phyloP scores from a whole-genome alignment of 2,888 invertebrate species.

The Pristionchus exspectatus region DNA sequence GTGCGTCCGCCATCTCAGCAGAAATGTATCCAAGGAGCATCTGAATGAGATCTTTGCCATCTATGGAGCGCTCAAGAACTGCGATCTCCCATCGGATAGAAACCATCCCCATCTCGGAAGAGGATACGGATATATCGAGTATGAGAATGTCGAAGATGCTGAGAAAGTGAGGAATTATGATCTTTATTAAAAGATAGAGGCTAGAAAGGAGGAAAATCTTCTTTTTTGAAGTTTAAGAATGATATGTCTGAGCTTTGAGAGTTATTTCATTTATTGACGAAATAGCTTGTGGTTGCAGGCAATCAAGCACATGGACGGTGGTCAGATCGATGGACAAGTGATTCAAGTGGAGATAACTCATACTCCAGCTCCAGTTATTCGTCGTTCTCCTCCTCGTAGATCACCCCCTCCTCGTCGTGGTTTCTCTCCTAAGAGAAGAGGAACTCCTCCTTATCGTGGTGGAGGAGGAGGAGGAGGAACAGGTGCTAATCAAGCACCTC shows the following conservation, averaged over 20 bases:
- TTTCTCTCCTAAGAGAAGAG: slow-evolving; percentile 51
- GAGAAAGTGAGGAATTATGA: slow-evolving; percentile 84
- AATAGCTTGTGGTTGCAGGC: slow-evolving; percentile 81
- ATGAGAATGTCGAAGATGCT: slow-evolving; percentile 93
- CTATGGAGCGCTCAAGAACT: slow-evolving; percentile 86
- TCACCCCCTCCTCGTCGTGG: slow-evolving; percentile 48
- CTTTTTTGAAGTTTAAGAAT: no score
- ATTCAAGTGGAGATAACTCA: slow-evolving; percentile 65
- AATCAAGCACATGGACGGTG: slow-evolving; percentile 99
- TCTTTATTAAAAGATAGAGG: not conserved
- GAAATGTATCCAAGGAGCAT: slow-evolving; percentile 84
- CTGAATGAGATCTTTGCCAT: slow-evolving; percentile 90
- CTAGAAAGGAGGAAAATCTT: no score
- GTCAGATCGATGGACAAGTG: slow-evolving; percentile 72
- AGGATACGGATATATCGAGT: slow-evolving; percentile 96
- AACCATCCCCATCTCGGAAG: slow-evolving; percentile 91
- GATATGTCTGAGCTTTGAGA: no score
- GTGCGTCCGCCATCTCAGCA: slow-evolving; percentile 66
- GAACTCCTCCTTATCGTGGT: slow-evolving; percentile 50
- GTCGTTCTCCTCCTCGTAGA: slow-evolving; percentile 54
- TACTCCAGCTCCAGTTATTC: slow-evolving; percentile 32
- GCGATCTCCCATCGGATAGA: slow-evolving; percentile 93
- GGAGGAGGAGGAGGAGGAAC: slow-evolving; percentile 51
- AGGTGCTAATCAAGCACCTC: slow-evolving; percentile 41
- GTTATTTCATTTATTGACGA: not conserved